Conservation (phyloP, 2,888 invertebrate genomes). For the Neuroscelio doddi region DNA sequence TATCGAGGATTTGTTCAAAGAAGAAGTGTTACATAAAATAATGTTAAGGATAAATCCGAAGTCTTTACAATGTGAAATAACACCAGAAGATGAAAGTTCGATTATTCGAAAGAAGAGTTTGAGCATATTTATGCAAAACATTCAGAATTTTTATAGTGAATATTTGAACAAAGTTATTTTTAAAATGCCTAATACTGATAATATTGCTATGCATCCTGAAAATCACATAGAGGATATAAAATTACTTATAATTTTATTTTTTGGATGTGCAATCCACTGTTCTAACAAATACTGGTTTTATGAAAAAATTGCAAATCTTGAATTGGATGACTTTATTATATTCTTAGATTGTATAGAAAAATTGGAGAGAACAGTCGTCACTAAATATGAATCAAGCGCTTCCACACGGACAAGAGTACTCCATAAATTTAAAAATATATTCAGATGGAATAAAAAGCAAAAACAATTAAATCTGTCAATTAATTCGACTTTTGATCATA, state of each 20-base stretch:
- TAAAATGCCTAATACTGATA: slow-evolving; percentile 5
- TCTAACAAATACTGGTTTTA: slow-evolving; percentile 23
- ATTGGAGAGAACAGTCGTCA: background rate
- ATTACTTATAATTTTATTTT: slow-evolving; percentile 14
- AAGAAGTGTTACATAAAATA: slow-evolving; percentile 8
- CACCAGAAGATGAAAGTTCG: background rate
- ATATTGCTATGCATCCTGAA: slow-evolving; percentile 7
- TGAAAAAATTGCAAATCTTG: slow-evolving; percentile 17
- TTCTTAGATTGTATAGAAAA: background rate
- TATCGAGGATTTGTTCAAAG: slow-evolving; percentile 8
- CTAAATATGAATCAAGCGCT: background rate
- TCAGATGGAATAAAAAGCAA: no score
- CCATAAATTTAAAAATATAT: no score
- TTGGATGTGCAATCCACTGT: slow-evolving; percentile 24
- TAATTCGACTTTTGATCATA: background rate
- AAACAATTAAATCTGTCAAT: background rate
- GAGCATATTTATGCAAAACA: background rate
- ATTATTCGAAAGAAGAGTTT: background rate
- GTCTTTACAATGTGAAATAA: slow-evolving; percentile 3
- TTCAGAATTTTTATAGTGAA: slow-evolving; percentile 15
- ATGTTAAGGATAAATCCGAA: slow-evolving; percentile 10
- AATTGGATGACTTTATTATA: background rate
- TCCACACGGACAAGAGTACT: no score
- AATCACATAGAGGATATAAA: slow-evolving; percentile 20
- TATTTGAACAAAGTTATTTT: slow-evolving; percentile 13